Percentiles rank a stretch among this genome's conserved stretches.
These are phyloP conservation scores for Syrphus vitripennis DNA, from an alignment of 2,888 invertebrate genomes.

Conservation along the genomic window DNA sequence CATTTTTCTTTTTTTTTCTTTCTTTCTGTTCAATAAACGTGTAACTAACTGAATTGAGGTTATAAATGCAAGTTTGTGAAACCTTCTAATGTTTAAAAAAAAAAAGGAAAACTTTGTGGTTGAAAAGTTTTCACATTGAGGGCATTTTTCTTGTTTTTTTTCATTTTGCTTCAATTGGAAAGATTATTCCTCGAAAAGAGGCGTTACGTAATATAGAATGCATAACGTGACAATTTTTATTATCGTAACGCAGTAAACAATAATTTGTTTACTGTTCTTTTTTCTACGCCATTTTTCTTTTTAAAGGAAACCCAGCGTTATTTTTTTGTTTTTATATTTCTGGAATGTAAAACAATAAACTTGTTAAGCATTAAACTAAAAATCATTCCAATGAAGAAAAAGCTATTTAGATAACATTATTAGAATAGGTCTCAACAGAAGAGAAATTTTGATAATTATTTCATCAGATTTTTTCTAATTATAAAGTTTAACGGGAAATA, in stretches of 20 bases:
- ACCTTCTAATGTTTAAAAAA: neutral
- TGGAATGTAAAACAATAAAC: neutral
- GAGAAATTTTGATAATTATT: neutral
- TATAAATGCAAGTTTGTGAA: neutral
- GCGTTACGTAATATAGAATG: neutral
- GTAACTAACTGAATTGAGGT: neutral
- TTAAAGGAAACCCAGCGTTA: neutral
- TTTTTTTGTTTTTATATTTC: neutral
- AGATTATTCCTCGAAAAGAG: neutral
- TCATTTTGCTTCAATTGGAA: neutral
- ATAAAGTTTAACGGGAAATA: neutral
- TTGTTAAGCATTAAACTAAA: neutral
- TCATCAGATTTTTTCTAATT: neutral
- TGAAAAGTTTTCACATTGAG: neutral
- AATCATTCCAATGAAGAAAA: neutral
- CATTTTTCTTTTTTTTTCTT: neutral
- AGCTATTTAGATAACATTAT: neutral
- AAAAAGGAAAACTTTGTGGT: neutral
- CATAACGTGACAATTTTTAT: neutral
- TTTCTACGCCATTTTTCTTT: neutral
- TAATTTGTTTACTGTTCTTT: neutral
- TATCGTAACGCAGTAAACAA: neutral
- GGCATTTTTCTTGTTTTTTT: neutral
- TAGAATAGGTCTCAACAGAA: neutral
- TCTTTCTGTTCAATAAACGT: neutral